Conservation (phyloP, 2,113 vertebrate genomes). For the Ahaetulla prasina region DNA sequence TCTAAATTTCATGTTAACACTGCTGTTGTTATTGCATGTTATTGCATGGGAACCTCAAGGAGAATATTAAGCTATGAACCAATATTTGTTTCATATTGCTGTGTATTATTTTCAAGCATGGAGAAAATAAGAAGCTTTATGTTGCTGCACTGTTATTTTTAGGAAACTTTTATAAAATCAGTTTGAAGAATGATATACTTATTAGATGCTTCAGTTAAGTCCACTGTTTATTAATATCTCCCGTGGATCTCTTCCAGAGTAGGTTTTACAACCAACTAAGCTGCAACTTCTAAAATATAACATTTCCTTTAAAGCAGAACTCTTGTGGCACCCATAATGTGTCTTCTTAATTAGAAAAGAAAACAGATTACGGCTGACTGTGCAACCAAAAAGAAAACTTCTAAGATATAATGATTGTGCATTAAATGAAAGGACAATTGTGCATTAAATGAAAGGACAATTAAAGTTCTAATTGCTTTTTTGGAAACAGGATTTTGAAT, state of each 20-base stretch:
- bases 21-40: background rate
- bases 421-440: background rate
- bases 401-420: background rate
- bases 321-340: background rate
- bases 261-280: background rate
- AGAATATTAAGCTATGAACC: constrained; percentile 10
- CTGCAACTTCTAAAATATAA: background rate
- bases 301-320: background rate
- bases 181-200: background rate
- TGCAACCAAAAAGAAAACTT: background rate
- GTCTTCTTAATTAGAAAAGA: background rate
- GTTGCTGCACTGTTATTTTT: background rate
- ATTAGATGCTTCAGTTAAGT: background rate
- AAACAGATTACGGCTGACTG: background rate
- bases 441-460: background rate
- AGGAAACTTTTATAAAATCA: background rate
- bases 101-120: background rate
- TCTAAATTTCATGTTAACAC: constrained; percentile 30
- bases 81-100: background rate
- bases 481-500: background rate
- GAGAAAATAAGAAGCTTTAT: background rate
- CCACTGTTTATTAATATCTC: background rate
- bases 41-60: constrained; percentile 6
- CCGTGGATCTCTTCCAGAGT: background rate
- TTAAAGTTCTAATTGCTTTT: background rate